Base-by-base conservation (phyloP, 2,888 invertebrate species). In the Stenodera caucasica region DNA sequence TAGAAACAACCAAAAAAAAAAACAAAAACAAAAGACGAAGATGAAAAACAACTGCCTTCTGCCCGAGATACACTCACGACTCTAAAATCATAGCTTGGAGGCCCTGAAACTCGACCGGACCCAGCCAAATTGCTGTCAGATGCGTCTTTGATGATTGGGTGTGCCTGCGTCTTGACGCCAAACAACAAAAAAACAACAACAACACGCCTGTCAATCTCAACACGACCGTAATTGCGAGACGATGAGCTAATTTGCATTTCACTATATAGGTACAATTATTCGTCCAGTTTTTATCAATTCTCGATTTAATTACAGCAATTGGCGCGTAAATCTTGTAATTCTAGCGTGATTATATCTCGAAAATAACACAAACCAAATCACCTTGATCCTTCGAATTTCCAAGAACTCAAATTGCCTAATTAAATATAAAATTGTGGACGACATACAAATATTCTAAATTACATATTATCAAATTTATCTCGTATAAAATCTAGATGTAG, bases 91-190 rank as follows among this genome's bases (percentile, higher is more conserved):
- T 78, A 72, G 77, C 77, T 72, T 67, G 64, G 62, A 74, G 76
- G 30, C 33, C 5, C 12, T 2, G 15, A 37, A 37, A 15, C 29
- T 67, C 67, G 63, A 68, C 66, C 63, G 67, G 66, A 63, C 68
- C 67, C 59, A 63, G 59, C 63, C 66, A 69, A 69, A 67, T 66
- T 63, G 65, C 74, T 74, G 75, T 77, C 78, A 78, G 78, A 78
- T 78, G 78, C 75, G 77, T 76, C 76, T 78, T 78, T 78, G 78
- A 79, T 79, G 76, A 77, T 77, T 75, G 77, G 78, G 75, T 76
- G 71, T 71, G 72, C 70, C 61, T 61, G 62, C 66, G 68, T 68
- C 71, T 61, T 67, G 68, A 67, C 67, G 66, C 67, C 67, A 62
- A n/a, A n/a, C n/a, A n/a, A n/a, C 66, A 67, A 64, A 74, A 72